Conservation (phyloP, 2,888 invertebrate species). For the Orthosia incerta region DNA sequence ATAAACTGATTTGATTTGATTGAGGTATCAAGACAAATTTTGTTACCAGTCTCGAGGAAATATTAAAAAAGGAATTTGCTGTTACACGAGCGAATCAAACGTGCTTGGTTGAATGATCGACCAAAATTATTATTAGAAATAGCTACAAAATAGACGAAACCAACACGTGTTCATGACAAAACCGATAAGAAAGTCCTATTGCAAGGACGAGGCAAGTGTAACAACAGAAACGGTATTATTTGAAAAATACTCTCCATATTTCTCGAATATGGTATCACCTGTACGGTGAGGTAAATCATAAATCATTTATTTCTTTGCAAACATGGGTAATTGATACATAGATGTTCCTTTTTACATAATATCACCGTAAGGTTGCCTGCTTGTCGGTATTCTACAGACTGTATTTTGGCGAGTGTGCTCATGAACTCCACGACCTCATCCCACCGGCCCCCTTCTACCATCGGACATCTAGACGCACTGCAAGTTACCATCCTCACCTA, state of each 20-base stretch:
- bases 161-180: conserved; percentile 43
- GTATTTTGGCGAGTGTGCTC: no score
- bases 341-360: no score
- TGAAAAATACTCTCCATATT: conserved; percentile 3
- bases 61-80: conserved; percentile 5
- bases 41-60: background rate
- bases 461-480: no score
- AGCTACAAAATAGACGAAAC: conserved; percentile 39
- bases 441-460: no score
- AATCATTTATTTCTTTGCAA: no score
- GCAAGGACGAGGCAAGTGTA: conserved; percentile 27
- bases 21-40: background rate
- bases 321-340: no score
- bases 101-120: conserved; percentile 32
- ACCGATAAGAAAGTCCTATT: conserved; percentile 29
- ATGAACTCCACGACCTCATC: no score
- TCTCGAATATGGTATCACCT: background rate
- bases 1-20: no score
- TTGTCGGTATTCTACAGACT: no score
- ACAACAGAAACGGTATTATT: conserved; percentile 13
- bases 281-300: no score
- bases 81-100: conserved; percentile 23
- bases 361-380: no score
- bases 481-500: no score
- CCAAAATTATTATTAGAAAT: conserved; percentile 48